Base-by-base conservation (phyloP, 1,140 invertebrate genomes). In the Alviniconcha marisindica region DNA sequence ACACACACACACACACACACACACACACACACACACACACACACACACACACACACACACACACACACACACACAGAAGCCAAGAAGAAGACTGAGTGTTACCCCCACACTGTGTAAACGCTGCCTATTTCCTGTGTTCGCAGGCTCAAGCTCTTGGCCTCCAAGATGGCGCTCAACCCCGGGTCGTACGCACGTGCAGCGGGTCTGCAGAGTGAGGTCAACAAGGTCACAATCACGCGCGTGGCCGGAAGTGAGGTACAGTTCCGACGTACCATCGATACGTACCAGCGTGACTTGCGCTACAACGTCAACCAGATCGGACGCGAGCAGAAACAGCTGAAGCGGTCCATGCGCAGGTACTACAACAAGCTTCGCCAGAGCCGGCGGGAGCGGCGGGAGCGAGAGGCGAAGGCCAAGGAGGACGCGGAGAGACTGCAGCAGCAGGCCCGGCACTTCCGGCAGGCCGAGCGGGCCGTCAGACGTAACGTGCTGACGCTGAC, bases 131-230 rank as follows among this genome's bases (percentile, higher is more conserved):
- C n/a, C n/a, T n/a, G n/a, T n/a, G n/a, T n/a, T n/a, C n/a, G n/a
- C n/a, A n/a, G n/a, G n/a, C n/a, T n/a, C n/a, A n/a, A n/a, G n/a
- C n/a, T n/a, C n/a, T n/a, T n/a, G n/a, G 56, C 51, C 14, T 82
- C 80, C 66, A 74, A 88, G 31, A 83, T 87, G 87, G 83, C 82
- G 60, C 77, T 88, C 54, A 83, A 84, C n/a, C 83, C 85, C 63
- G 84, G 85, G 0, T 85, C 86, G 0, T 89, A 89, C 78, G 85
- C 88, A 38, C 77, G 84, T 12, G 86, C 85, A 1, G 85, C 85
- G 14, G 88, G 88, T 15, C 71, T 87, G 33, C 88, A 89, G 74
- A 89, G 88, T 56, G 88, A 89, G 60, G 79, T 87, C 48, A 88
- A 85, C 73, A 86, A 87, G 31, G 81, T 88, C 10, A 88, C 88